Evolutionary conservation across 1,140 invertebrate genomes (phyloP).

Genomic region (Drosophila ohnishii): DNA sequence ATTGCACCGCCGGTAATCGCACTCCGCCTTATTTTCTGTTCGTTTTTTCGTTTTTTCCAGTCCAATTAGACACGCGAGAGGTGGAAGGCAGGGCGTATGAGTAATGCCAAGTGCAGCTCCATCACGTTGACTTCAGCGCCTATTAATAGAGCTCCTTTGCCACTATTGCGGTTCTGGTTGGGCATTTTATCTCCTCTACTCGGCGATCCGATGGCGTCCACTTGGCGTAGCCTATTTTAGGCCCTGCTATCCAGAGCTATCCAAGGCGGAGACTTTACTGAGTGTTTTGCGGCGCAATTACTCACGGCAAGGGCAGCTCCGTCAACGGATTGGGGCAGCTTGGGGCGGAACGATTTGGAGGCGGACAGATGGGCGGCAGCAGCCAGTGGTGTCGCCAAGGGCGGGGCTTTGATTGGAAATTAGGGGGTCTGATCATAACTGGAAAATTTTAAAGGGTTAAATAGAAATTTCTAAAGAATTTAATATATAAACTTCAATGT

Average conservation of each 20-base stretch:
- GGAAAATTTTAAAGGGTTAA: background rate
- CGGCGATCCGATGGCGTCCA: conserved; percentile 9
- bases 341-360: background rate
- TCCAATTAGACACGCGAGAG: conserved; percentile 76
- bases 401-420: background rate
- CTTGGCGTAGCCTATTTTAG: conserved; percentile 56
- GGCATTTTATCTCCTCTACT: conserved; percentile 1
- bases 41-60: conserved; percentile 39
- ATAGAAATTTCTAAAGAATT: background rate
- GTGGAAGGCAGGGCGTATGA: conserved; percentile 72
- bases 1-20: conserved; percentile 46
- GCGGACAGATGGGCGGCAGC: conserved; percentile 17
- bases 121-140: conserved; percentile 65
- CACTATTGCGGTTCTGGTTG: conserved; percentile 28
- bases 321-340: conserved; percentile 30
- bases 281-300: conserved; percentile 57
- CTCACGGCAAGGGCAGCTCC: conserved; percentile 70
- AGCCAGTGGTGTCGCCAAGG: conserved; percentile 7
- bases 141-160: conserved; percentile 63
- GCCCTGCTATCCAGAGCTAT: conserved; percentile 23
- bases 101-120: conserved; percentile 65
- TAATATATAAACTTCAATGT: background rate
- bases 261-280: conserved; percentile 4
- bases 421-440: background rate
- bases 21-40: conserved; percentile 9